A percentile compares a stretch with the other conserved stretches of the same genome.
Conservation (phyloP, 2,888 invertebrate genomes). For the Phyllotreta striolata region DNA sequence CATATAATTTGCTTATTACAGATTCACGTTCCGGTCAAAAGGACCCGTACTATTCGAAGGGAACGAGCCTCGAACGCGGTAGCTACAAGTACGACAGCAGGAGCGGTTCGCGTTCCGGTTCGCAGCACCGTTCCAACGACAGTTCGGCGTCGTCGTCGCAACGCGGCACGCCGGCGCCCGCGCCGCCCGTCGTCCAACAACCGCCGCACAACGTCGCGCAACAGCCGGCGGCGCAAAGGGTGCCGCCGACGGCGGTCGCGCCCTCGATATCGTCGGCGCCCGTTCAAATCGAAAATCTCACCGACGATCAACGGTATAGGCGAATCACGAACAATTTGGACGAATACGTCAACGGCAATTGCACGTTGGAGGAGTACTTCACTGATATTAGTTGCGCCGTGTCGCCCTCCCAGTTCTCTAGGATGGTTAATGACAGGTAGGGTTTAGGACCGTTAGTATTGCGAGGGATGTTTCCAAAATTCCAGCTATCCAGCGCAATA, state of each 20-base stretch:
- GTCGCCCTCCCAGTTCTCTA: slow-evolving; percentile 47
- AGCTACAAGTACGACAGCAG: slow-evolving; percentile 59
- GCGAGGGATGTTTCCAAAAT: too few species aligned
- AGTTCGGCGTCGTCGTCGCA: slow-evolving; percentile 41
- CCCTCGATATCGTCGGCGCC: not conserved
- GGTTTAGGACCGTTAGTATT: slow-evolving; percentile 26
- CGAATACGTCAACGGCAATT: slow-evolving; percentile 56
- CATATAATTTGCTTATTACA: slow-evolving; percentile 27
- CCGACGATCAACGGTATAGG: slow-evolving; percentile 52
- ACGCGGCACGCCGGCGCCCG: slow-evolving; percentile 37
- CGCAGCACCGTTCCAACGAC: slow-evolving; percentile 64
- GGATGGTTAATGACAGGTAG: slow-evolving; percentile 55
- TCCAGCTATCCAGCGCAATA: not conserved
- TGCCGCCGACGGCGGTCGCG: slow-evolving; percentile 37
- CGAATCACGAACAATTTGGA: slow-evolving; percentile 55
- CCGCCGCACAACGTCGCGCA: slow-evolving; percentile 28
- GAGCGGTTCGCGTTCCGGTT: slow-evolving; percentile 66
- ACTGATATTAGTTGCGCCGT: slow-evolving; percentile 53
- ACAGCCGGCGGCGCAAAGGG: slow-evolving; percentile 36
- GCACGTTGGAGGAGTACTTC: slow-evolving; percentile 52
- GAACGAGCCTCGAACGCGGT: slow-evolving; percentile 58
- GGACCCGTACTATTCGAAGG: slow-evolving; percentile 59
- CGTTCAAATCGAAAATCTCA: slow-evolving; percentile 28
- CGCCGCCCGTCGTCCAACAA: slow-evolving; percentile 14
- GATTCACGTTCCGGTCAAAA: slow-evolving; percentile 47